These are phyloP conservation scores for Pseudopleuronectes americanus DNA, from an alignment of 2,797 vertebrate species.

Conservation along the genomic window DNA sequence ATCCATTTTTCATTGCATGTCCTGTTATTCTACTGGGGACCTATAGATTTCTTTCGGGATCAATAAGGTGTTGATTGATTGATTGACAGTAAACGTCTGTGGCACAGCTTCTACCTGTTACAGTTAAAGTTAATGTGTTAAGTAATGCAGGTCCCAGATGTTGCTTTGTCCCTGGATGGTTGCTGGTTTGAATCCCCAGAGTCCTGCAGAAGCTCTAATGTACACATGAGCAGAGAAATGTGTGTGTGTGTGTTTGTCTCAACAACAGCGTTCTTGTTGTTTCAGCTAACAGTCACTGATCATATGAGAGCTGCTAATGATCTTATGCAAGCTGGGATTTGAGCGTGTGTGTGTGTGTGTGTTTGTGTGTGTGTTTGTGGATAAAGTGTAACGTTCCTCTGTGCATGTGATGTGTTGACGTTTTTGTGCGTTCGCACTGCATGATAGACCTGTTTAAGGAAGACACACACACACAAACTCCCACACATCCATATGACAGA, in stretches of 20 bases:
- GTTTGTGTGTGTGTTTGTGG: slow-evolving; percentile 15
- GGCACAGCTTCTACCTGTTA: too few relatives aligned
- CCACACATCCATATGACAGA: background rate
- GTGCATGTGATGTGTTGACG: slow-evolving; percentile 30
- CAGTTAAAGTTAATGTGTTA: too few relatives aligned
- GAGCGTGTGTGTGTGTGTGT: slow-evolving; percentile 19
- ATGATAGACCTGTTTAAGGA: background rate
- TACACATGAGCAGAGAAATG: slow-evolving; percentile 8
- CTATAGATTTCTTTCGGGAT: too few relatives aligned
- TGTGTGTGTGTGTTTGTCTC: slow-evolving; percentile 22
- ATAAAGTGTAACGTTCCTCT: background rate
- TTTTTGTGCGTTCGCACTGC: background rate
- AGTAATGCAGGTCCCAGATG: background rate
- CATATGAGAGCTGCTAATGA: slow-evolving; percentile 72
- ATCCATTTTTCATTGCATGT: too few relatives aligned
- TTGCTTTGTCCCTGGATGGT: background rate
- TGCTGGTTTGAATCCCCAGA: background rate
- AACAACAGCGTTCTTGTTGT: slow-evolving; percentile 60
- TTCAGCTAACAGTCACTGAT: slow-evolving; percentile 58
- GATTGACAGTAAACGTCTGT: too few relatives aligned
- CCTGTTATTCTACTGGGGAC: too few relatives aligned
- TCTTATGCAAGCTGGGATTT: slow-evolving; percentile 31
- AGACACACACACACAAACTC: background rate
- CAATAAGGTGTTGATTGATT: too few relatives aligned
- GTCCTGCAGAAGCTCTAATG: background rate